Conservation (phyloP, 2,797 vertebrate genomes). For the Setipinna tenuifilis region DNA sequence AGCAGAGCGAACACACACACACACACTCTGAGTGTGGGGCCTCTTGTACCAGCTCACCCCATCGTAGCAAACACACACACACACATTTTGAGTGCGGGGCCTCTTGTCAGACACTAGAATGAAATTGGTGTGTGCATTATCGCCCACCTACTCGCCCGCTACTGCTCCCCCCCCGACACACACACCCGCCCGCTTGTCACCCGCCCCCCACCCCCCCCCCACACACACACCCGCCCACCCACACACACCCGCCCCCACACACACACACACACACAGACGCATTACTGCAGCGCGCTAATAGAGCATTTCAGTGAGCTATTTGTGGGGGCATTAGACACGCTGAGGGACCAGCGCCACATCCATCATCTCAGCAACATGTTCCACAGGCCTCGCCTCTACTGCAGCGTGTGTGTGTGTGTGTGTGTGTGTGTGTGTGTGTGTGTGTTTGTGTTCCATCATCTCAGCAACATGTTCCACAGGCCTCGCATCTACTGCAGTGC, state of each 20-base stretch:
- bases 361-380: constrained; percentile 49
- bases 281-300: constrained; percentile 55
- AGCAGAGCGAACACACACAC: too few relatives aligned
- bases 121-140: constrained; percentile 19
- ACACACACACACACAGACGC: not conserved
- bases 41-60: not conserved
- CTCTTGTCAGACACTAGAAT: constrained; percentile 21
- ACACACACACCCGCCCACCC: too few relatives aligned
- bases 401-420: constrained; percentile 5
- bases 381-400: constrained; percentile 30
- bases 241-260: too few relatives aligned
- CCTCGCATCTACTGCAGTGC: not conserved
- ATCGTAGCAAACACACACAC: not conserved
- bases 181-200: too few relatives aligned
- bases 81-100: not conserved
- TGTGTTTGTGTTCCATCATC: too few relatives aligned
- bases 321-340: constrained; percentile 60
- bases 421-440: not conserved
- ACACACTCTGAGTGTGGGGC: too few relatives aligned
- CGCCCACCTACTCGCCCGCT: not conserved
- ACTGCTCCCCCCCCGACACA: not conserved
- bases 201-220: too few relatives aligned
- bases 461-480: constrained; percentile 38
- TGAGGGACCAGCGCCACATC: constrained; percentile 51
- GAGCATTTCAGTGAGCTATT: constrained; percentile 60